Base-by-base conservation (phyloP, 2,113 vertebrate species). In the Lontra canadensis region DNA sequence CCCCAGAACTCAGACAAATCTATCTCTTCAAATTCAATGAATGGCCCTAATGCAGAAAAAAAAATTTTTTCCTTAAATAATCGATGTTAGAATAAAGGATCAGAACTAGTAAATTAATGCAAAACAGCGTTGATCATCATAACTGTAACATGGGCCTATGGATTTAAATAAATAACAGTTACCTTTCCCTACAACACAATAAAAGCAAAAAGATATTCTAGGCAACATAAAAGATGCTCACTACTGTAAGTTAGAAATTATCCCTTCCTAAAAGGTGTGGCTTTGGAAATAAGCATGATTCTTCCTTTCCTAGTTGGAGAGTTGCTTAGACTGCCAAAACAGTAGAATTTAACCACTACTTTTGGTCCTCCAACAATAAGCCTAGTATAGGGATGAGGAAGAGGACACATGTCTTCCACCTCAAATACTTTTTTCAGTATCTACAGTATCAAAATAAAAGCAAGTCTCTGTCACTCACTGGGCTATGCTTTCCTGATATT, bases 21-120 rank as follows among this genome's bases (percentile, higher is more conserved):
- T 88, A 98, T 98, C 59, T 99, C 99, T 83, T 98, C 98, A 96
- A 99, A 97, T 81, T 98, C 98, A 92, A 97, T 69, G 29, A 99
- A 90, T 61, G 99, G 99, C 99, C 99, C 99, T 99, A 97, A 94
- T 92, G 42, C 4, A 98, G 73, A 97, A 15, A 34, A 97, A 34
- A 97, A 96, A 97, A 80, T 91, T 49, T 52, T 47, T 52, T 52
- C 94, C 25, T 34, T 96, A 78, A 95, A 87, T 13, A 85, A 65
- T 94, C 84, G 31, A 86, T 71, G 74, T 96, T 94, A 87, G 12
- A 95, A 26, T 67, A 7, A 6, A 95, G 55, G 97, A 92, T 55
- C 39, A 90, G 36, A 95, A 26, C 17, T 84, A 92, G 73, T 52
- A 93, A 96, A 63, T 83, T 86, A 89, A 80, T 92, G 29, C 52